A percentile compares a stretch with the other conserved stretches of the same genome.
phyloP scores from a whole-genome alignment of 2,797 vertebrate genomes.

The Loris lydekkerianus region DNA sequence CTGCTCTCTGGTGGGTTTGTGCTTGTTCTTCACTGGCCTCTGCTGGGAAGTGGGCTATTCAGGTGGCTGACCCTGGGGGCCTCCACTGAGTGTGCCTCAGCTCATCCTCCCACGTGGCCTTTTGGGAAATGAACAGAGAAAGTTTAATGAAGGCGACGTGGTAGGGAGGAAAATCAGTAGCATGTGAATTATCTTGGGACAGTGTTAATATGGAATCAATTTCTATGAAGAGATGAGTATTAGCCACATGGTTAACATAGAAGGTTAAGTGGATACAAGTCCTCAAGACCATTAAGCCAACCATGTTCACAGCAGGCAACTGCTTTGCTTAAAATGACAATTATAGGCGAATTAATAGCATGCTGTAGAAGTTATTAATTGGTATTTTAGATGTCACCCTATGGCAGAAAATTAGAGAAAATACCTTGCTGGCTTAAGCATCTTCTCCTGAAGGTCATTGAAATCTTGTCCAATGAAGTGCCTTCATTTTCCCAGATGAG shows the following conservation, averaged over 20 bases:
- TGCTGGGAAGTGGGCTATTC: neutral
- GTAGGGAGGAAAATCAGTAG: neutral
- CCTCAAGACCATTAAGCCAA: constrained; percentile 4
- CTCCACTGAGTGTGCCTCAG: neutral
- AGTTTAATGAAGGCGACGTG: neutral
- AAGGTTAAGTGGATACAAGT: neutral
- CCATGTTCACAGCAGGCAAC: neutral
- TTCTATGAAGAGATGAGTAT: neutral
- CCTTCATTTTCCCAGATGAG: constrained; percentile 2
- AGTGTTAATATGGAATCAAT: neutral
- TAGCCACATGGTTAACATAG: neutral
- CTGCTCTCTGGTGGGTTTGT: neutral
- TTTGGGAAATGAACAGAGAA: neutral
- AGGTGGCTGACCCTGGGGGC: neutral
- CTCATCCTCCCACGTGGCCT: neutral
- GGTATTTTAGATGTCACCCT: constrained; percentile 7
- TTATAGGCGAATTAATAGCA: constrained; percentile 46
- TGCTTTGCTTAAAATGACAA: constrained; percentile 61
- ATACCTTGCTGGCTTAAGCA: neutral
- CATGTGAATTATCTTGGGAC: neutral
- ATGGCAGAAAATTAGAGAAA: constrained; percentile 27
- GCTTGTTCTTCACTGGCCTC: neutral
- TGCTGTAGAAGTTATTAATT: constrained; percentile 47
- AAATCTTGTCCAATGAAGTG: constrained; percentile 5
- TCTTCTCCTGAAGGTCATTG: constrained; percentile 22